Conservation (phyloP, 2,888 invertebrate genomes). For the Rhagonycha fulva region DNA sequence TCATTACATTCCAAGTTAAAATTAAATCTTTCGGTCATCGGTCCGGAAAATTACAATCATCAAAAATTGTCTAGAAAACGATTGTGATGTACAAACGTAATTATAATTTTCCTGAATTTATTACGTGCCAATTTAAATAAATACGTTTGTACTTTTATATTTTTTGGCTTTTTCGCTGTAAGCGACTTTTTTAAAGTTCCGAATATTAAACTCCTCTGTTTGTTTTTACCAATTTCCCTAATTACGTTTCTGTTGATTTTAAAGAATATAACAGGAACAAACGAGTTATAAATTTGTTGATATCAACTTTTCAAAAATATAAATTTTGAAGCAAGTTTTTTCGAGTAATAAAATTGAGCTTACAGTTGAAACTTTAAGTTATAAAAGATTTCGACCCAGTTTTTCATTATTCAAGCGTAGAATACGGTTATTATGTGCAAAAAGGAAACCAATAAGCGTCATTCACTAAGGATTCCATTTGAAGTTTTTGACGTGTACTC, state of each 20-base stretch:
- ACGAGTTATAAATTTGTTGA: not conserved
- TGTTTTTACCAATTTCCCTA: not conserved
- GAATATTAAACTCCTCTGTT: not conserved
- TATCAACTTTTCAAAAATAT: not conserved
- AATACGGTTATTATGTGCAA: not conserved
- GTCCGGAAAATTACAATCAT: conserved; percentile 20
- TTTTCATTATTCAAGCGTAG: not conserved
- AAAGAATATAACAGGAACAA: not conserved
- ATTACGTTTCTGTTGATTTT: not conserved
- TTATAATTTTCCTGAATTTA: not conserved
- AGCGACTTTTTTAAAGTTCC: not conserved
- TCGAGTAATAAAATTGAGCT: not conserved
- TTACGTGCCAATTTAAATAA: not conserved
- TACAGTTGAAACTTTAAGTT: not conserved
- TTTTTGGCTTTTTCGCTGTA: not conserved
- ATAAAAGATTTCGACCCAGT: not conserved
- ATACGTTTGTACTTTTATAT: not conserved
- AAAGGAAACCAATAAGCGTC: not conserved
- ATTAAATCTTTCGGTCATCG: conserved; percentile 15
- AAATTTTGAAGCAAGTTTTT: not conserved
- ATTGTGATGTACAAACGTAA: not conserved
- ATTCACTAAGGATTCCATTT: not conserved
- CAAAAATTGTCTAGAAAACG: not conserved
- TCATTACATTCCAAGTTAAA: conserved; percentile 19
- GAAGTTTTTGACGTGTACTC: not conserved